Evolutionary conservation across 2,113 vertebrate genomes (phyloP), one percentile per base, ranked within the genome.

Genomic region (Polyodon spathula): DNA sequence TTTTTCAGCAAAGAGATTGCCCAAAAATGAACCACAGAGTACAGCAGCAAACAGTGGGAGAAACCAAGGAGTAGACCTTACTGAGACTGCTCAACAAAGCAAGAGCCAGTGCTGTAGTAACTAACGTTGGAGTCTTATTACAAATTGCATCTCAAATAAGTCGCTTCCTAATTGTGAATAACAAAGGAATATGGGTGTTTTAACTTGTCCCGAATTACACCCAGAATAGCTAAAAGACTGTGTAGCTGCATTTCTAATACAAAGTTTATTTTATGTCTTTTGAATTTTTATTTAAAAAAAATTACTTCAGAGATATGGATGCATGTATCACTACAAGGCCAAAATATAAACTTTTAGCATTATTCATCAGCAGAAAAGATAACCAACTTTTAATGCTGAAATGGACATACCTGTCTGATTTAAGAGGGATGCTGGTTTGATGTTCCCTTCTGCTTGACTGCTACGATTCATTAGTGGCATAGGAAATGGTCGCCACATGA

Each of bases 71-170:
- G 96, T 95, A 81, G 94, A 97, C 79, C 92, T 97, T 81, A 93
- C 93, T 16, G 95, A 97, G 84, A 85, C 93, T 42, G 86, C 92
- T 56, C 95, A 94, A 75, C 89, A 90, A 75, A 76, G 86, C 83
- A 93, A 92, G 85, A 90, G 87, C 69, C 80, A 92, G 81, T 97
- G 94, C 83, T 97, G 94, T 87, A 93, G 87, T 89, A 95, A 93
- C 90, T 98, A 91, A 88, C 73, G 61, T 66, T 60, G 70, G 78
- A 61, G 48, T 68, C 63, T 51, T 27, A 55, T 55, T 57, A 38
- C 43, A 48, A 57, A 40, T 56, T 56, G 42, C 14, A 56, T 39
- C 44, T 54, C 59, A 44, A 37, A 63, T 42, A 56, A 50, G 62
- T 73, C 57, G 52, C 81, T 84, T 80, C 77, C 83, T 81, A 85